Base-by-base conservation (phyloP, 2,888 invertebrate genomes). In the Xanthia icteritia region DNA sequence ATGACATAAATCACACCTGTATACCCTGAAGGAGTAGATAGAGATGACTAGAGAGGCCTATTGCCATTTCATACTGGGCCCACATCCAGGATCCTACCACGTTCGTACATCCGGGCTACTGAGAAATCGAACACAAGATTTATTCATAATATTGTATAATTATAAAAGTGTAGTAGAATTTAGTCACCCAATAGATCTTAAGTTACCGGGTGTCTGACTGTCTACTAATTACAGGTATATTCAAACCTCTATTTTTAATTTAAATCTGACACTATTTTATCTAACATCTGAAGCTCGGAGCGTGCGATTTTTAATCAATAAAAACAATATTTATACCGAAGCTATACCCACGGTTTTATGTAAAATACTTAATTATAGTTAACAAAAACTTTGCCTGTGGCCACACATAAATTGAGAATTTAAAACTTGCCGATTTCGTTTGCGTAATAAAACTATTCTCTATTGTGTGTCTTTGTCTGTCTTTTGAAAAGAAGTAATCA, bases 391-490 rank as follows among this genome's bases (percentile, higher is more conserved):
- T 72, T n/a, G 93, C 94, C 93, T 73, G 77, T 54, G 87, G 94
- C 94, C 27, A 86, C 86, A 92, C 93, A 94, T 94, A 93, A 94
- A 94, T 94, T 72, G 91, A 90, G 87, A 86, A 86, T 88, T 90
- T 89, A 92, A 92, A 94, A 93, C 88, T 90, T 86, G 92, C 89
- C 91, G 92, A 92, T 93, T 93, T 90, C 86, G 90, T 92, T 91
- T 93, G 90, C 58, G 69, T 71, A 70, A 61, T 76, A 76, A 64
- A 51, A 74, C 69, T 68, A 74, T 36, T 76, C 48, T 60, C 31
- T 51, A 31, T 58, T 71, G 0, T 23, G 66, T 61, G 45, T n/a
- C 13, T 54, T 54, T 66, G 79, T 79, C 54, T 61, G 61, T 67
- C 20, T 67, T 13, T 61, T 27, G 17, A 23, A 64, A 20, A 48